Percentiles rank a stretch among this genome's conserved stretches.
Conservation (phyloP, 2,888 invertebrate genomes). For the Dicyrtoma fusca region DNA sequence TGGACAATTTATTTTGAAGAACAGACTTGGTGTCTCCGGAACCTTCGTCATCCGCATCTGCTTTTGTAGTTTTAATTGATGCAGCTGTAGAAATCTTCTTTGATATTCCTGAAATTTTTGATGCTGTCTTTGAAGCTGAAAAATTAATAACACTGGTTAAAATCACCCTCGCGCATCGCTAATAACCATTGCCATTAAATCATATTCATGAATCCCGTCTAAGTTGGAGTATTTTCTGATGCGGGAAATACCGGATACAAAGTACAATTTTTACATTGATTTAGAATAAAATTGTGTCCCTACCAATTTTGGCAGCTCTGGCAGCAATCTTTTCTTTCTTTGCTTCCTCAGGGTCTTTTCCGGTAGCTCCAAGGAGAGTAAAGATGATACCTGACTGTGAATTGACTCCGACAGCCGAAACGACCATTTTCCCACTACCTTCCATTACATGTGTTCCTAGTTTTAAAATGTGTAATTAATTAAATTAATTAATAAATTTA, state of each 20-base stretch:
- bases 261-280: too few relatives aligned
- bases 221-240: too few relatives aligned
- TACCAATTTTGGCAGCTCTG: too few relatives aligned
- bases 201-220: too few relatives aligned
- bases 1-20: constrained; percentile 95
- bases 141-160: too few relatives aligned
- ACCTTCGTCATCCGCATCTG: not conserved
- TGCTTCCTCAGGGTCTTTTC: constrained; percentile 71
- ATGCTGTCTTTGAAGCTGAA: too few relatives aligned
- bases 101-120: not conserved
- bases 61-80: not conserved
- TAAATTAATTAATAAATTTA: not conserved
- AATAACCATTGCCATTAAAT: too few relatives aligned
- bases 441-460: constrained; percentile 97
- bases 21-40: constrained; percentile 76
- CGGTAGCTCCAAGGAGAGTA: constrained; percentile 94
- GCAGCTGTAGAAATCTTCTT: too few relatives aligned
- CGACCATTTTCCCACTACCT: constrained; percentile 98
- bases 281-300: too few relatives aligned
- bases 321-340: constrained; percentile 67
- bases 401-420: constrained; percentile 96
- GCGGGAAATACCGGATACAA: too few relatives aligned
- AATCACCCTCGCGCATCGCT: too few relatives aligned
- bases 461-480: not conserved
- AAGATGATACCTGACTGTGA: constrained; percentile 99